These are phyloP conservation scores for Hedychridium roseum DNA, from an alignment of 2,888 invertebrate genomes.

Conservation along the genomic window DNA sequence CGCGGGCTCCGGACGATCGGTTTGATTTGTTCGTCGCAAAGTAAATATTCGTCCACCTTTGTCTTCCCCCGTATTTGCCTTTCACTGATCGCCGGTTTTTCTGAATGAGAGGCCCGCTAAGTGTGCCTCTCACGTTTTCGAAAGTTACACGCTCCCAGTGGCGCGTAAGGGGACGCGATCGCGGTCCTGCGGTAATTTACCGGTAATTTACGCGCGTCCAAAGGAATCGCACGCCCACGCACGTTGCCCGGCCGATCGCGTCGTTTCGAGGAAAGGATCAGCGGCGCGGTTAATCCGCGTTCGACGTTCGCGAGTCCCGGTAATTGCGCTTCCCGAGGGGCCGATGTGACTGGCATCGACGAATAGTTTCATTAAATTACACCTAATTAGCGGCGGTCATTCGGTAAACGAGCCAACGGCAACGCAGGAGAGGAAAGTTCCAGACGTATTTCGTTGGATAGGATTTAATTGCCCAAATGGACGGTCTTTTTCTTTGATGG, in stretches of 20 bases:
- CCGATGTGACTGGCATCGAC: slow-evolving; percentile 20
- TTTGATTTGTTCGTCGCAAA: background rate
- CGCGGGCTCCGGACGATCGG: too few species aligned
- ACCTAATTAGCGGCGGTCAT: slow-evolving; percentile 50
- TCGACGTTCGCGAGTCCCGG: slow-evolving; percentile 29
- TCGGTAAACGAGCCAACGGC: slow-evolving; percentile 4
- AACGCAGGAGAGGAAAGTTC: background rate
- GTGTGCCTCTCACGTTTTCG: slow-evolving; percentile 39
- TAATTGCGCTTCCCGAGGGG: slow-evolving; percentile 27
- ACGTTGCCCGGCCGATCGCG: slow-evolving; percentile 12
- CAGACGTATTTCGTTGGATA: too few species aligned
- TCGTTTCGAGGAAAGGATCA: slow-evolving; percentile 8
- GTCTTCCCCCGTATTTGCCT: background rate
- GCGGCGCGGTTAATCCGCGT: slow-evolving; percentile 26
- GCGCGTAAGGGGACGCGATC: background rate
- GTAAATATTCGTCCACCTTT: background rate
- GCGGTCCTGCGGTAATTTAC: slow-evolving; percentile 30
- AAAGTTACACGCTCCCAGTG: slow-evolving; percentile 30
- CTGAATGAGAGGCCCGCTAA: slow-evolving; percentile 24
- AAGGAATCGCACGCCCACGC: slow-evolving; percentile 38
- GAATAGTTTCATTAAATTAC: slow-evolving; percentile 54
- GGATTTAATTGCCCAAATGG: too few species aligned
- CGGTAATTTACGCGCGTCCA: slow-evolving; percentile 35
- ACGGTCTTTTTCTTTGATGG: too few species aligned
- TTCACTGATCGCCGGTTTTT: slow-evolving; percentile 24